These are phyloP conservation scores for Erythrolamprus reginae DNA, from an alignment of 2,113 vertebrate species.

Conservation along the genomic window DNA sequence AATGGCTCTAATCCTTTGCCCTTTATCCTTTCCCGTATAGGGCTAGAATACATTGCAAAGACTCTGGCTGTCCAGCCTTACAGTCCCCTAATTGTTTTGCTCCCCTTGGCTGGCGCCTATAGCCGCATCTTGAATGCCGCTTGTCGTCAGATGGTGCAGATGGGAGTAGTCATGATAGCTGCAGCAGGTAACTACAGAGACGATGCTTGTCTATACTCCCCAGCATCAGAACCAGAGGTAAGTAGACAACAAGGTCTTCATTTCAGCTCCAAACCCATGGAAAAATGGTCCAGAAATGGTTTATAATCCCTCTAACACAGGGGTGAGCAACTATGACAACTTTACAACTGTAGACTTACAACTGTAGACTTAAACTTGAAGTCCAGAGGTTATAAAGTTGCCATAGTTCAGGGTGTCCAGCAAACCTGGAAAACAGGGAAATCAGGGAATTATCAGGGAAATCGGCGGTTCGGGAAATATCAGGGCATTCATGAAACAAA, in stretches of 20 bases:
- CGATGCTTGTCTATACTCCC: slow-evolving; percentile 83
- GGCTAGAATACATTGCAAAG: slow-evolving; percentile 76
- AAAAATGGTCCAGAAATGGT: not conserved
- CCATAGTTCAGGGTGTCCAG: too few species aligned
- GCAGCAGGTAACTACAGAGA: slow-evolving; percentile 86
- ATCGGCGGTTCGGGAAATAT: too few species aligned
- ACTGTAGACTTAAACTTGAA: not conserved
- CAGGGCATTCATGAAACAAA: too few species aligned
- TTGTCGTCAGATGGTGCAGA: slow-evolving; percentile 64
- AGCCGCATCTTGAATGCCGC: slow-evolving; percentile 76
- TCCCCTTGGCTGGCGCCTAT: slow-evolving; percentile 74
- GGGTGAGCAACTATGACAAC: not conserved
- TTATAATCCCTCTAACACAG: not conserved
- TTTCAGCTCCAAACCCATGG: not conserved
- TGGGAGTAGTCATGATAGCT: slow-evolving; percentile 67
- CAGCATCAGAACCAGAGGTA: slow-evolving; percentile 84
- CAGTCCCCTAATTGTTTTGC: slow-evolving; percentile 61
- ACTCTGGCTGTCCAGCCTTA: slow-evolving; percentile 50
- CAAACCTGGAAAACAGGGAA: too few species aligned
- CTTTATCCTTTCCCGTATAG: slow-evolving; percentile 47
- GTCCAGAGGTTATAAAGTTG: not conserved
- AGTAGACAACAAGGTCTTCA: accelerated
- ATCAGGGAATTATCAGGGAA: too few species aligned
- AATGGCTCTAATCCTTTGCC: not conserved
- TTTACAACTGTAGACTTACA: not conserved